Conservation (phyloP, 2,113 vertebrate species). For the Phyllostomus discolor region DNA sequence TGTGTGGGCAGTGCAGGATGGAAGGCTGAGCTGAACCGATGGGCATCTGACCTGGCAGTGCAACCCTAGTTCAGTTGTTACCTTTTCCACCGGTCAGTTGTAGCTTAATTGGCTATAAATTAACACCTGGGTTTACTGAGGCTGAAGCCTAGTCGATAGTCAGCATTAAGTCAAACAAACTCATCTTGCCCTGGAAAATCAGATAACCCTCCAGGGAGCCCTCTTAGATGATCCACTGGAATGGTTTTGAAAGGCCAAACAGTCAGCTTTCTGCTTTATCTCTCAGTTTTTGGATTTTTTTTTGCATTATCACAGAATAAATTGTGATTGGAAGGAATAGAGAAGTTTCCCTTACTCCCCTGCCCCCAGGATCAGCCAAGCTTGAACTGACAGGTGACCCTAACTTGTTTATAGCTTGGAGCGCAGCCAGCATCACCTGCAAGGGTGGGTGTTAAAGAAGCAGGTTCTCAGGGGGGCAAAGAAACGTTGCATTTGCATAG, state of each 20-base stretch:
- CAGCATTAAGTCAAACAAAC: no score
- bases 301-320: not conserved
- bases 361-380: not conserved
- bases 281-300: not conserved
- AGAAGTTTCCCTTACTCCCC: not conserved
- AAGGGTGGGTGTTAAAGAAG: not conserved
- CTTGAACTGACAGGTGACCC: not conserved
- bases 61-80: fast-evolving
- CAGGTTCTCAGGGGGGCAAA: not conserved
- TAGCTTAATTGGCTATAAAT: not conserved
- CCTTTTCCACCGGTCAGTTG: no score
- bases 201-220: fast-evolving
- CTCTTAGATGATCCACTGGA: fast-evolving
- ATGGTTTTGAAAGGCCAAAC: not conserved
- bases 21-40: fast-evolving
- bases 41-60: fast-evolving
- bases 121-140: not conserved
- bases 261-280: not conserved
- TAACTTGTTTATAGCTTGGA: not conserved
- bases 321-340: not conserved
- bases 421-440: not conserved
- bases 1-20: fast-evolving
- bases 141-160: fast-evolving
- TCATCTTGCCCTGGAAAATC: not conserved
- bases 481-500: not conserved